Evolutionary conservation across 1,140 invertebrate genomes (phyloP), one percentile per base, ranked within the genome.

Genomic region (Harpegnathos saltator): DNA sequence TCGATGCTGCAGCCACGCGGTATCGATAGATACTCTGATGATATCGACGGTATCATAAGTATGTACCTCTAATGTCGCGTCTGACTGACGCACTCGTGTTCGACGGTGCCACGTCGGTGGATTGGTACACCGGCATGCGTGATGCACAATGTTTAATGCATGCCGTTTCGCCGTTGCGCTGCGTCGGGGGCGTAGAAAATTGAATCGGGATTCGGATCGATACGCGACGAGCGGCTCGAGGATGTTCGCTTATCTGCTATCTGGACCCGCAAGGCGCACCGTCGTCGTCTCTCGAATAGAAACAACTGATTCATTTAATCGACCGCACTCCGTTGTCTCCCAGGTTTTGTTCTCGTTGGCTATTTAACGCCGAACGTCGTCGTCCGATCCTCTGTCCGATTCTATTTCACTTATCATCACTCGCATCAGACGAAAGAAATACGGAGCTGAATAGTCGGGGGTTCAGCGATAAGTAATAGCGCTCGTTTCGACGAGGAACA

Each of bases 121-220:
- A 86, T 87, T 78, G 80, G 78, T 68, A 62, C 78, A 63, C 52
- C 62, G 58, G 78, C 86, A 82, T 82, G 85, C 75, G 69, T 81
- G 77, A 85, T 86, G 85, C 85, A 83, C 63, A 65, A 88, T 88
- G 82, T 87, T 81, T 87, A 88, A 88, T 87, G 86, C 85, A 88
- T 88, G 82, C 62, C 74, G 69, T 75, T 88, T 80, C 80, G 72
- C 62, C 82, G 74, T 84, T 69, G 50, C 74, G 62, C 81, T 87
- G 59, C 62, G 82, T 73, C 68, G 86, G 58, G 81, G 82, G 74
- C 61, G 74, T 81, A 74, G 85, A 87, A 88, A 88, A 88, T 88
- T 88, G 85, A 88, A 84, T 88, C 69, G 85, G 86, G 78, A 88
- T 88, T 88, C 82, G 85, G 85, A 87, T 88, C 86, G 86, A 88